Percentiles rank a stretch among this genome's conserved stretches.
Evolutionary conservation across 2,113 vertebrate genomes (phyloP).

Genomic region (Forbesichthys papilliferus): DNA sequence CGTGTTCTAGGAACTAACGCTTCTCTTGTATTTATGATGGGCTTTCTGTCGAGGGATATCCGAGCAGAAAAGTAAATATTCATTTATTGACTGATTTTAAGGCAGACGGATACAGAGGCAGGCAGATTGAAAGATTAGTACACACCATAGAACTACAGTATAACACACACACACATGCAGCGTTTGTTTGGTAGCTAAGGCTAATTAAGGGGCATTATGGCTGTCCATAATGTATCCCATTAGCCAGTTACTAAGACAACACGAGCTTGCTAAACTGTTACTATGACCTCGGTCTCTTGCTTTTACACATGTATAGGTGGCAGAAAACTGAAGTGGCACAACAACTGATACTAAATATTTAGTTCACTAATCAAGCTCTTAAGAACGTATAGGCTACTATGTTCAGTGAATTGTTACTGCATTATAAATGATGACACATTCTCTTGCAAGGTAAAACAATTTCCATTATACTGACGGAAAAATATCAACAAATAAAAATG

Average conservation of each 20-base stretch:
- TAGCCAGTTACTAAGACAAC: not conserved
- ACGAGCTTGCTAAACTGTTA: not conserved
- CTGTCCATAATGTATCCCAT: not conserved
- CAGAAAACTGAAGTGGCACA: too few relatives aligned
- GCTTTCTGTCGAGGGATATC: conserved; percentile 7
- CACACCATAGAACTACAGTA: not conserved
- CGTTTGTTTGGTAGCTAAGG: not conserved
- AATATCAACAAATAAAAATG: not conserved
- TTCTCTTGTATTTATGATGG: conserved; percentile 36
- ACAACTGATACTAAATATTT: too few relatives aligned
- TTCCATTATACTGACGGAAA: too few relatives aligned
- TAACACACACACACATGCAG: not conserved
- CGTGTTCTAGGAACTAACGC: conserved; percentile 14
- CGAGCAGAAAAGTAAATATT: not conserved
- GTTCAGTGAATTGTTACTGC: too few relatives aligned
- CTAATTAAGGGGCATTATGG: not conserved
- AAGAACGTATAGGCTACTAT: too few relatives aligned
- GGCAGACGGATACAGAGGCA: conserved; percentile 10
- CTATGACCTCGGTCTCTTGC: not conserved
- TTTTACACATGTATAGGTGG: not conserved
- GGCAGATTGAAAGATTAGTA: not conserved
- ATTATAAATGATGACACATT: too few relatives aligned
- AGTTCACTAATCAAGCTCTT: too few relatives aligned
- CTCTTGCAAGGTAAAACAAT: too few relatives aligned
- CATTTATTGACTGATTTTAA: too few relatives aligned